Evolutionary conservation across 2,113 vertebrate species (phyloP).

Genomic region (Oryzias celebensis): DNA sequence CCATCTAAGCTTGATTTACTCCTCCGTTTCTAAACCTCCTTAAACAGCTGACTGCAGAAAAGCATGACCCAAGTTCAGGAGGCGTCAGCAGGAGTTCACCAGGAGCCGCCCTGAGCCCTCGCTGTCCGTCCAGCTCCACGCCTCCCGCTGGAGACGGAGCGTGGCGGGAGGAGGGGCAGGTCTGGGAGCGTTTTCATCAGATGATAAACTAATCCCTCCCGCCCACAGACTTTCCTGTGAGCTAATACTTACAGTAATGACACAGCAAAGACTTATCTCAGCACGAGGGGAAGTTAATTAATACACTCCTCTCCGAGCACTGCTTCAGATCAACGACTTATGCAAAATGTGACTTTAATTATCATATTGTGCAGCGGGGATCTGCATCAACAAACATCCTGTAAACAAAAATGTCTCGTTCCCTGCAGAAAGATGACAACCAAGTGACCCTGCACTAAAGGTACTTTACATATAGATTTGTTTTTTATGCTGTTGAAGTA

Average conservation of each 20-base stretch:
- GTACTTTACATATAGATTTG: too few species aligned
- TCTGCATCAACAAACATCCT: neutral
- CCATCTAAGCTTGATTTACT: neutral
- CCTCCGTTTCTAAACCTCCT: neutral
- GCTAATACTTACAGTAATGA: slow-evolving; percentile 13
- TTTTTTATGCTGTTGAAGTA: too few species aligned
- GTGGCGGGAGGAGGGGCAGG: neutral
- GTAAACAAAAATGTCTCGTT: neutral
- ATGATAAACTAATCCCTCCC: slow-evolving; percentile 19
- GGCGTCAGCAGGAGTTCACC: slow-evolving; percentile 10
- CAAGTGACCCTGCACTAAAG: too few species aligned
- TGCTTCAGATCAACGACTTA: neutral
- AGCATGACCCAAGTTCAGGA: slow-evolving; percentile 25
- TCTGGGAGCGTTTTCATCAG: neutral
- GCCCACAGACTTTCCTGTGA: neutral
- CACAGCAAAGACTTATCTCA: slow-evolving; percentile 1
- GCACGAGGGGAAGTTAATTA: slow-evolving; percentile 13
- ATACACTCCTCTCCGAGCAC: neutral
- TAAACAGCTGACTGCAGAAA: slow-evolving; percentile 36
- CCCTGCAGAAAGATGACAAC: too few species aligned
- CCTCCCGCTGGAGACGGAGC: neutral
- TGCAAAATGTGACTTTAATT: neutral
- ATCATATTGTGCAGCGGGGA: neutral
- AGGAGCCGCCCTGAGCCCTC: slow-evolving; percentile 37
- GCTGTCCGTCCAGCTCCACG: slow-evolving; percentile 2